Conservation (phyloP, 2,797 vertebrate species). For the Hippopotamyrus pictus region DNA sequence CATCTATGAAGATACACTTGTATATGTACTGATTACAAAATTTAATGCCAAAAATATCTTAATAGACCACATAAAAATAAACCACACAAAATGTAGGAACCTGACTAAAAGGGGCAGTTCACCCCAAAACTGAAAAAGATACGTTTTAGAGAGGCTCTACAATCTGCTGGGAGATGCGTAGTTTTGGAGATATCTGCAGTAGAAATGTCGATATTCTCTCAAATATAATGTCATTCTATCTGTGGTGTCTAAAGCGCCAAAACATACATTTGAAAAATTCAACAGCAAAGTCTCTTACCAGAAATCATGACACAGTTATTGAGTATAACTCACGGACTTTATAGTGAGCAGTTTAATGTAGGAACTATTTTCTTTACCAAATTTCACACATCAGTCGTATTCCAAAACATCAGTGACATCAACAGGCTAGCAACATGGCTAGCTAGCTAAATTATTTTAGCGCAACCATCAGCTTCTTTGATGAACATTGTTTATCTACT, state of each 20-base stretch:
- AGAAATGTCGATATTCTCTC: background rate
- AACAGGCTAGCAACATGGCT: background rate
- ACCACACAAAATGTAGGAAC: background rate
- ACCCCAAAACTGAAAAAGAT: background rate
- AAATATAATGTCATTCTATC: background rate
- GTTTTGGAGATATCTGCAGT: background rate
- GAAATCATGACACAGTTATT: background rate
- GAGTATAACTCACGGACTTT: background rate
- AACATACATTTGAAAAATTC: background rate
- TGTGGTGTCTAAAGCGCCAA: background rate
- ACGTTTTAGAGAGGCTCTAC: background rate
- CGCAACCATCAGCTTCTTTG: background rate
- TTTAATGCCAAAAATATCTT: background rate
- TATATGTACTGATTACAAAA: background rate
- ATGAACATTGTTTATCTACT: background rate
- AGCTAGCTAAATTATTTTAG: background rate
- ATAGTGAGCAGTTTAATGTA: background rate
- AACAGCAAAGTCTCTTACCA: background rate
- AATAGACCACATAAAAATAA: background rate
- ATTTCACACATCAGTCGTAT: background rate
- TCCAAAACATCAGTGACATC: background rate
- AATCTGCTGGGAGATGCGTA: background rate
- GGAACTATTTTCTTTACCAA: background rate
- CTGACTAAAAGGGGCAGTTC: background rate
- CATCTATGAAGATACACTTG: background rate